Evolutionary conservation across 2,113 vertebrate genomes (phyloP), one percentile per base, ranked within the genome.

Genomic region (Leiothrix lutea): DNA sequence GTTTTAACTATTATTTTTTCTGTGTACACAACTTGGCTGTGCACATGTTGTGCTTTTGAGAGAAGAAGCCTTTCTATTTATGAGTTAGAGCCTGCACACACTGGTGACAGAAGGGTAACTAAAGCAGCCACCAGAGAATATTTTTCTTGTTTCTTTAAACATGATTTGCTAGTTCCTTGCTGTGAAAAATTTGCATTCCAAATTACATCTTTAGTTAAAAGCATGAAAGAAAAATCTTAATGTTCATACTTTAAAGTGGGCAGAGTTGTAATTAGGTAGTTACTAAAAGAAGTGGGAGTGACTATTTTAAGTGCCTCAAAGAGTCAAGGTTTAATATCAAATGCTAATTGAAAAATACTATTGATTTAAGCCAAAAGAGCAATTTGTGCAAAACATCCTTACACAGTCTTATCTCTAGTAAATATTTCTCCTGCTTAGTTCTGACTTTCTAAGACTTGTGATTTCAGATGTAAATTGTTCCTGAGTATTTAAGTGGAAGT

Each of bases 191-290:
- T 88, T 92, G 56, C 77, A 79, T 96, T 92, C 48, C 42, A 86
- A 82, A 88, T 93, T 90, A 23, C 25, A 72, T 71, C 61, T 87
- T 87, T 81, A 90, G 53, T 87, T 94, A 85, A 92, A 92, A 77
- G 14, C 29, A 31, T 48, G 35, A 65, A 92, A 82, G 61, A 71
- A 84, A 84, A 80, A 78, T 70, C 64, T 48, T 58, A 69, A 82
- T 87, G 36, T 60, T 87, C 56, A 13, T 71, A 54, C 69, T 89
- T 92, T 45, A 74, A 71, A 92, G 74, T 82, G 38, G 62, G 36
- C n/a, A 90, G 71, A 72, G 69, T 8, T 9, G 1, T 93, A 88
- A 88, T 92, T 88, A 96, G 12, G 25, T 72, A 67, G 84, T 58
- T 87, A 80, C 38, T 78, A 14, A 66, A 86, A 66, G n/a, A 87